phyloP scores from a whole-genome alignment of 2,113 vertebrate genomes.

The Morone saxatilis region DNA sequence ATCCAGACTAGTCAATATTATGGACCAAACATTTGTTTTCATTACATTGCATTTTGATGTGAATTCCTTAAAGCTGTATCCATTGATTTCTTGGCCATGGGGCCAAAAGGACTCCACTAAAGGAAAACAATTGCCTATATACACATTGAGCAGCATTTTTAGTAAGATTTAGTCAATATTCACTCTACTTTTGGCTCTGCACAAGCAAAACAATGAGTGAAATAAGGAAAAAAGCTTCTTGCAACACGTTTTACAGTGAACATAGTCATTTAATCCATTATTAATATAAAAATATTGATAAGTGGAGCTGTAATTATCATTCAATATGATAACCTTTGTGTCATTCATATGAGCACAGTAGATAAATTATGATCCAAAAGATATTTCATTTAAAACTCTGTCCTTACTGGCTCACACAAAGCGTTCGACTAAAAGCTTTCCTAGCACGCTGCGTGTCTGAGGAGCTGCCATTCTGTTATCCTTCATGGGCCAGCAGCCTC shows the following conservation, averaged over 20 bases:
- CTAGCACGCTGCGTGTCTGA: conserved; percentile 30
- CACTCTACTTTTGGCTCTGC: not conserved
- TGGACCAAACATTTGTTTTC: conserved; percentile 13
- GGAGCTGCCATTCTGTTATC: conserved; percentile 42
- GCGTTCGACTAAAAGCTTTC: conserved; percentile 27
- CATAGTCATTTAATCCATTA: not conserved
- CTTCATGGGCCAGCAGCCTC: conserved; percentile 68
- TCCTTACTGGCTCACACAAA: conserved; percentile 7
- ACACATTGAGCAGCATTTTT: not conserved
- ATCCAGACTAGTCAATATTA: not conserved
- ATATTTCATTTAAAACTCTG: conserved; percentile 1
- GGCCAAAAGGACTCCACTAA: not conserved
- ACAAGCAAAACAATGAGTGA: not conserved
- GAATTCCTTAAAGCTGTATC: conserved; percentile 3
- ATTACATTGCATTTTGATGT: not conserved
- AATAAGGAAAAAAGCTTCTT: not conserved
- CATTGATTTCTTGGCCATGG: not conserved
- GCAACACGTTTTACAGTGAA: not conserved
- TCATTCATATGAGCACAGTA: not conserved
- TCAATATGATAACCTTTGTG: not conserved
- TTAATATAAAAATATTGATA: not conserved
- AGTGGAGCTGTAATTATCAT: not conserved
- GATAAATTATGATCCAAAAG: conserved; percentile 2
- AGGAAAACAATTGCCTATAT: not conserved
- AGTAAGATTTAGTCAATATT: not conserved